Conservation (phyloP, 2,797 vertebrate species). For the Hozukius guyotensis region DNA sequence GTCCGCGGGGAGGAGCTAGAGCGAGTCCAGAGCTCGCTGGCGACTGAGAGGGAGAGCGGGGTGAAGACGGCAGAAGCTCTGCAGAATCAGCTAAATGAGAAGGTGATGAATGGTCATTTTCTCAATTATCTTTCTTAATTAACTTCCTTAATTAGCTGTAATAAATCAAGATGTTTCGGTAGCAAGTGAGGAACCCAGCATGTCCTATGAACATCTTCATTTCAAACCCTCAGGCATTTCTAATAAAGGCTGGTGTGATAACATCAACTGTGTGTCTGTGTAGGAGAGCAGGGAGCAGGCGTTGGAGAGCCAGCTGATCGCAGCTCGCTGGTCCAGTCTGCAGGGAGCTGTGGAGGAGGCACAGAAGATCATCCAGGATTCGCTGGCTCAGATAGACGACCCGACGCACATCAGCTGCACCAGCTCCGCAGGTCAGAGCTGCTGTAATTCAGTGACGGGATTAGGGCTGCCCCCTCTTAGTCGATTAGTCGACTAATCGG, state of each 20-base stretch:
- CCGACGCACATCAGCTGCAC: conserved; percentile 90
- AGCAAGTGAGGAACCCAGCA: not conserved
- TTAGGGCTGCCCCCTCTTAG: no score
- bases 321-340: conserved; percentile 84
- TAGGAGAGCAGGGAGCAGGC: conserved; percentile 84
- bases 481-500: no score
- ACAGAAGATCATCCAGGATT: conserved; percentile 87
- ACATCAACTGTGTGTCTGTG: not conserved
- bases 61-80: conserved; percentile 72
- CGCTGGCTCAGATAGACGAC: conserved; percentile 88
- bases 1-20: conserved; percentile 80
- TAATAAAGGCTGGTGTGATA: not conserved
- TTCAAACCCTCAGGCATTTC: not conserved
- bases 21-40: conserved; percentile 76
- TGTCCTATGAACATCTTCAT: not conserved
- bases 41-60: conserved; percentile 77
- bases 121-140: not conserved
- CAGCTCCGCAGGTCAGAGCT: conserved; percentile 86
- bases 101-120: conserved; percentile 71
- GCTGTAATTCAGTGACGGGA: not conserved
- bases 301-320: conserved; percentile 76
- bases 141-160: not conserved
- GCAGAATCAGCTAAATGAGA: conserved; percentile 84
- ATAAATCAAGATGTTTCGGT: not conserved
- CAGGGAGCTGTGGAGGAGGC: conserved; percentile 82